These are phyloP conservation scores for Brachionus calyciflorus DNA, from an alignment of 1,140 invertebrate genomes.

Conservation along the genomic window DNA sequence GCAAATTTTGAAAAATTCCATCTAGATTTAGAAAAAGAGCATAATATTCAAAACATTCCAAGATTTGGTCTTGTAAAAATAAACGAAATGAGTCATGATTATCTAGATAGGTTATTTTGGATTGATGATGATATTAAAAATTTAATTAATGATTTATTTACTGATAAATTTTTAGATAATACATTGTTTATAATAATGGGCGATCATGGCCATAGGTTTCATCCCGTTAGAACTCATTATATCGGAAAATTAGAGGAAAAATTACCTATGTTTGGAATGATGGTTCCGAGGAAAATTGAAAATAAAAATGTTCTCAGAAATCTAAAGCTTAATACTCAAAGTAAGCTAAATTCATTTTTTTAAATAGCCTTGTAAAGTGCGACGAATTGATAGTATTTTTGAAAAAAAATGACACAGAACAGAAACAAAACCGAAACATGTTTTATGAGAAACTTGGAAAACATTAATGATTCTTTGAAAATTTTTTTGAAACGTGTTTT, in stretches of 20 bases:
- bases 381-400: too few relatives aligned
- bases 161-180: constrained; percentile 34
- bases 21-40: constrained; percentile 10
- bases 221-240: constrained; percentile 6
- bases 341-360: background rate
- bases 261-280: constrained; percentile 45
- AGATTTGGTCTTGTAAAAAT: constrained; percentile 33
- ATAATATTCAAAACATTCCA: background rate
- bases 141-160: constrained; percentile 35
- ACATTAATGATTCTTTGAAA: too few relatives aligned
- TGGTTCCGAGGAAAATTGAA: constrained; percentile 26
- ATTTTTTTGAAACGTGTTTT: too few relatives aligned
- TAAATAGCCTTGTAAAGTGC: too few relatives aligned
- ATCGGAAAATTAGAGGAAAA: constrained; percentile 47
- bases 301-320: background rate
- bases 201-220: constrained; percentile 46
- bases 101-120: constrained; percentile 47
- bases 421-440: too few relatives aligned
- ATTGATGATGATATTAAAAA: constrained; percentile 41
- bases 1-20: constrained; percentile 14
- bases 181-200: constrained; percentile 47
- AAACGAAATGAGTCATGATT: constrained; percentile 47
- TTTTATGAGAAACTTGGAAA: too few relatives aligned
- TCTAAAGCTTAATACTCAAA: constrained; percentile 32
- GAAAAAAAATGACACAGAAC: too few relatives aligned